Percentiles rank a stretch among this genome's conserved stretches.
Evolutionary conservation across 2,888 invertebrate genomes (phyloP).

Genomic region (Lepidonotus clava): DNA sequence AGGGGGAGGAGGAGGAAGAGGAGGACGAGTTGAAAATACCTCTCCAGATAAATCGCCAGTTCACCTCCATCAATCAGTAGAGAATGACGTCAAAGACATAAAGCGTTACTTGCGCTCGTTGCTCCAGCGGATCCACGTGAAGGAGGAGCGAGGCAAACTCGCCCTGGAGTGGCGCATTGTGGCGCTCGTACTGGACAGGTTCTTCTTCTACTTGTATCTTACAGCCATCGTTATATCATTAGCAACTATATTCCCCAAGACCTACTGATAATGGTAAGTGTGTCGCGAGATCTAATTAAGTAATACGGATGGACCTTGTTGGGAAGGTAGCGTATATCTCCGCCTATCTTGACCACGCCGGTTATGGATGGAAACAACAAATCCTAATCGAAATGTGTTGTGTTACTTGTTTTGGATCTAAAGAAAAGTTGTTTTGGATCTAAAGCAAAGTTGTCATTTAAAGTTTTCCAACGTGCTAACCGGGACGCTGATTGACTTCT

Average conservation of each 20-base stretch:
- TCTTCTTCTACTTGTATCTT: constrained; percentile 66
- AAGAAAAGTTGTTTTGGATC: too few species aligned
- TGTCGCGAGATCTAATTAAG: constrained; percentile 19
- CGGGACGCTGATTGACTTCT: too few species aligned
- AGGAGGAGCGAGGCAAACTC: constrained; percentile 62
- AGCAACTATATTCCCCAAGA: constrained; percentile 65
- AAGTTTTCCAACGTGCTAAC: too few species aligned
- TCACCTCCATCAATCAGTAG: constrained; percentile 66
- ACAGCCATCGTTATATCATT: constrained; percentile 64
- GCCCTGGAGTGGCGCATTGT: constrained; percentile 66
- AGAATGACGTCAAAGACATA: constrained; percentile 77
- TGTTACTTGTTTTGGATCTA: too few species aligned
- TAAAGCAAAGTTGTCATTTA: too few species aligned
- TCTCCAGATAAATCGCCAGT: constrained; percentile 60
- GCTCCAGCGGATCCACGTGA: constrained; percentile 68
- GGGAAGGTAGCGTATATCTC: neutral
- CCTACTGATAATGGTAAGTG: constrained; percentile 65
- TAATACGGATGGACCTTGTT: constrained; percentile 1
- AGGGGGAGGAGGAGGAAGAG: constrained; percentile 16
- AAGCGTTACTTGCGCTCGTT: constrained; percentile 69
- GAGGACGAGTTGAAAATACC: neutral
- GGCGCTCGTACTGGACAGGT: constrained; percentile 65
- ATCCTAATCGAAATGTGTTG: too few species aligned
- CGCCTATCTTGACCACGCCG: too few species aligned
- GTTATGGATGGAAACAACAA: too few species aligned